Evolutionary conservation across 2,113 vertebrate species (phyloP).

Genomic region (Anoura caudifer): DNA sequence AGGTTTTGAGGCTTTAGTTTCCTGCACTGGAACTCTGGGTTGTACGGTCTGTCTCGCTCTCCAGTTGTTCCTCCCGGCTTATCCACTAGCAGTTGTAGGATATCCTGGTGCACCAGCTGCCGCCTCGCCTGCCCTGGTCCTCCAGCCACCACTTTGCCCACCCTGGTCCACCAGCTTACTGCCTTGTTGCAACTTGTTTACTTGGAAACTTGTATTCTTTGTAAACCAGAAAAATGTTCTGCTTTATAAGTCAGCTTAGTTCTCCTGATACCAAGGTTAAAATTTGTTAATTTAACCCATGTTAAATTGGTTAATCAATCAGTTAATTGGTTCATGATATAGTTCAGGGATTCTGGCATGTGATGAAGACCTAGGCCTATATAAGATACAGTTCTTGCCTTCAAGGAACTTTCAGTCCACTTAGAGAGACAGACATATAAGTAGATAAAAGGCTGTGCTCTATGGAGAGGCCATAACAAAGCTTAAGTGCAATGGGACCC

Average conservation of each 20-base stretch:
- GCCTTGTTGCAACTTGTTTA: background rate
- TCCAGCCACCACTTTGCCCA: too few species aligned
- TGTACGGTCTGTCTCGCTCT: too few species aligned
- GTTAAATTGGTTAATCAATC: background rate
- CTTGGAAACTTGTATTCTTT: background rate
- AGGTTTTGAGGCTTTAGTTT: too few species aligned
- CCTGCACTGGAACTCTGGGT: too few species aligned
- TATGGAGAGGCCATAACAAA: background rate
- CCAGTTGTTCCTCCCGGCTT: too few species aligned
- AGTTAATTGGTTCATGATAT: background rate
- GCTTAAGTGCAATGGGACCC: background rate
- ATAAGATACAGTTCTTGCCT: background rate
- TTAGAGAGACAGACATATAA: background rate
- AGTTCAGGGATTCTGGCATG: background rate
- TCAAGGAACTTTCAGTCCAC: background rate
- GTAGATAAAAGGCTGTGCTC: background rate
- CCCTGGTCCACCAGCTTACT: too few species aligned
- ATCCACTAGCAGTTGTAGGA: too few species aligned
- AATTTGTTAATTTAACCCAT: background rate
- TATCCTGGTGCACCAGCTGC: too few species aligned
- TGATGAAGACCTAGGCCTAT: background rate
- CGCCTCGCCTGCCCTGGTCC: too few species aligned
- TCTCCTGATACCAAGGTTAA: background rate
- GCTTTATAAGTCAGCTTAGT: background rate
- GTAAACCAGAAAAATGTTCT: conserved; percentile 29